Conservation (phyloP, 2,113 vertebrate genomes). For the Zosterops pallidus region DNA sequence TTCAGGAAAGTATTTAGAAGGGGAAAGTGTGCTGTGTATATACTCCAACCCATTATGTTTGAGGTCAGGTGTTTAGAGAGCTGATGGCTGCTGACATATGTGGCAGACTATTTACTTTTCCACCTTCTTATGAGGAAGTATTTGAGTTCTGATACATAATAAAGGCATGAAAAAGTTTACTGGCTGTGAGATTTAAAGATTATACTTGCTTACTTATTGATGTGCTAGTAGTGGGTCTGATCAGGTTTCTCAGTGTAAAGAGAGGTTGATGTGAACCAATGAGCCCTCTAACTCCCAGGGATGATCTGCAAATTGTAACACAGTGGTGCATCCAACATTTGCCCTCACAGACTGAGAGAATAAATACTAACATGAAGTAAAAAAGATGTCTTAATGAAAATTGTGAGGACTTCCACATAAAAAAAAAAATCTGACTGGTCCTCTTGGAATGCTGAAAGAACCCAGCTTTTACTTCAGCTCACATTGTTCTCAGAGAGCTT, state of each 20-base stretch:
- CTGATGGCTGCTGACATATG: neutral
- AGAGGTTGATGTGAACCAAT: neutral
- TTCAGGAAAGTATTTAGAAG: neutral
- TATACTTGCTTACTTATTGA: neutral
- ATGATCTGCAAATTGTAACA: neutral
- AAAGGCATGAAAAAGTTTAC: neutral
- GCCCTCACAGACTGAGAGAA: neutral
- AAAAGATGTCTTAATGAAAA: neutral
- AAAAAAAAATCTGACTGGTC: neutral
- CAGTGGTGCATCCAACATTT: neutral
- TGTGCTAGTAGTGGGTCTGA: neutral
- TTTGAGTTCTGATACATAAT: neutral
- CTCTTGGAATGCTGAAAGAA: neutral
- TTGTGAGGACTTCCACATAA: neutral
- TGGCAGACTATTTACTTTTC: neutral
- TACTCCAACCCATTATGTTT: neutral
- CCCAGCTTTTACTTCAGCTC: neutral
- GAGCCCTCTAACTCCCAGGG: neutral
- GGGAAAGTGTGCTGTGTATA: neutral
- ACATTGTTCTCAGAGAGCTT: neutral
- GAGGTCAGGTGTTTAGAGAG: neutral
- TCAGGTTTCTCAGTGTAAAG: neutral
- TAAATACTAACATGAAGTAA: neutral
- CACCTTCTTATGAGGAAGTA: neutral
- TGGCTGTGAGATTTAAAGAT: neutral